Conservation (phyloP, 2,888 invertebrate genomes). For the Plusia festucae region DNA sequence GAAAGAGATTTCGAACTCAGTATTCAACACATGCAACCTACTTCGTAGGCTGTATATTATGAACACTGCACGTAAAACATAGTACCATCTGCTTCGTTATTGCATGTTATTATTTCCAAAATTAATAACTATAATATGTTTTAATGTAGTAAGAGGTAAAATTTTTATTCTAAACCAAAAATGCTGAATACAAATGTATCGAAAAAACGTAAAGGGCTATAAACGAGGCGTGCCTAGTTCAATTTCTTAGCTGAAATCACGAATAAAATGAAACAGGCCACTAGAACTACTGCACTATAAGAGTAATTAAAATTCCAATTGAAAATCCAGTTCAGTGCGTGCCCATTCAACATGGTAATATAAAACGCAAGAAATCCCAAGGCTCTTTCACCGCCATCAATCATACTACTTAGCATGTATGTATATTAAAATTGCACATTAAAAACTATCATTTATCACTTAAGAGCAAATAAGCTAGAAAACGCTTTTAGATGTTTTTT, state of each 20-base stretch:
- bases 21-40: not conserved
- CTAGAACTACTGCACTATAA: not conserved
- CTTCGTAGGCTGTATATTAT: not conserved
- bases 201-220: no score
- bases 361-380: constrained; percentile 1
- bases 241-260: not conserved
- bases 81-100: no score
- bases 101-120: no score
- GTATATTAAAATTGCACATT: constrained; percentile 23
- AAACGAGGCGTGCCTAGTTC: no score
- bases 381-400: constrained; percentile 18
- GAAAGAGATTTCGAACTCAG: constrained; percentile 12
- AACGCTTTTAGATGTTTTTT: no score
- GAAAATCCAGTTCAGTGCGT: constrained; percentile 3
- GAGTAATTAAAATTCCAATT: not conserved
- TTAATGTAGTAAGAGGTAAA: no score
- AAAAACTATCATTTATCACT: constrained; percentile 31
- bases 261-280: not conserved
- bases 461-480: constrained; percentile 14
- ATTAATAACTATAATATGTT: no score
- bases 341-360: constrained; percentile 6
- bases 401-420: not conserved
- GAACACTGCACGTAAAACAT: no score
- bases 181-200: no score
- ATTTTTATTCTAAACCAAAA: no score